Percentiles rank a stretch among this genome's conserved stretches.
These are phyloP conservation scores for Galerucella calmariensis DNA, from an alignment of 2,888 invertebrate genomes.

Conservation along the genomic window DNA sequence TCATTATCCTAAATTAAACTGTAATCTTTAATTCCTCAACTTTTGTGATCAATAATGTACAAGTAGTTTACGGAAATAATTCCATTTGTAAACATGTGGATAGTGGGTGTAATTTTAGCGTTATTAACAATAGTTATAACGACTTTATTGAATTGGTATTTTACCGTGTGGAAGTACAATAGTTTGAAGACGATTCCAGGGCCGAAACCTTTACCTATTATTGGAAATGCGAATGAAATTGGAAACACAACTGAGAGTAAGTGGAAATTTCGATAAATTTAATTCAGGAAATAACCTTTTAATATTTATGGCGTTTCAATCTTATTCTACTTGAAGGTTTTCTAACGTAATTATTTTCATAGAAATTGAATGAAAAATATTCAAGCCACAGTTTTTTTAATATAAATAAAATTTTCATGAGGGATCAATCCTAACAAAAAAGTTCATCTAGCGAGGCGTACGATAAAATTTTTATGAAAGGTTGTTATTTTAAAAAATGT, in stretches of 20 bases:
- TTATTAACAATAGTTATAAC: slow-evolving; percentile 43
- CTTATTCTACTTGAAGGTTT: no score
- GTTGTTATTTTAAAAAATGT: no score
- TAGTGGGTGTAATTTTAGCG: slow-evolving; percentile 35
- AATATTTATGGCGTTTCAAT: no score
- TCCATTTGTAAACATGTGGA: slow-evolving; percentile 15
- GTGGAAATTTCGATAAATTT: slow-evolving; percentile 11
- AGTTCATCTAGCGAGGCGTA: no score
- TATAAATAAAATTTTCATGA: no score
- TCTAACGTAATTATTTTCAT: no score
- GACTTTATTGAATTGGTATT: slow-evolving; percentile 49
- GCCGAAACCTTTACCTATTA: slow-evolving; percentile 50
- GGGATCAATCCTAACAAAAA: no score
- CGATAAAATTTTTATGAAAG: no score
- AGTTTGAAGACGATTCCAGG: slow-evolving; percentile 50
- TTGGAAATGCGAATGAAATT: slow-evolving; percentile 50
- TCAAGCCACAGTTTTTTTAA: no score
- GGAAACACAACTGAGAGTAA: slow-evolving; percentile 51
- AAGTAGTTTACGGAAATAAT: neutral
- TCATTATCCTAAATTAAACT: neutral
- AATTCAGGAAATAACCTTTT: no score
- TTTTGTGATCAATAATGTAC: no score
- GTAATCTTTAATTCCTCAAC: neutral
- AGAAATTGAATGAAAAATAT: no score
- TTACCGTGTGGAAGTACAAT: slow-evolving; percentile 46